phyloP scores from a whole-genome alignment of 2,797 vertebrate species.

The Brachyalestes nurse region DNA sequence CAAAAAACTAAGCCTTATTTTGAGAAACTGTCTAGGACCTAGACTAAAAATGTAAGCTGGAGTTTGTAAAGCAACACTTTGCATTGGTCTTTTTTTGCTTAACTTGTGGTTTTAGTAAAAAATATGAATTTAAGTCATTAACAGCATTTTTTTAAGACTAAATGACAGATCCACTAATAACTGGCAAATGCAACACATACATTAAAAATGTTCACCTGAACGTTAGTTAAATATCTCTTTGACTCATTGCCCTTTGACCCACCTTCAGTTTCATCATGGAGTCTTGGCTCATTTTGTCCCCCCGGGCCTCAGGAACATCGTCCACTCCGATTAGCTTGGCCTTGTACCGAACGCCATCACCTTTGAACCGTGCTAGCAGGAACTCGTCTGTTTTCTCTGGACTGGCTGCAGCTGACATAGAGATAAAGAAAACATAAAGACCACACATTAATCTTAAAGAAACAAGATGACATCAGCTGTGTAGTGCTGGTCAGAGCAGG shows the following conservation, averaged over 20 bases:
- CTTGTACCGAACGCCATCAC: slow-evolving; percentile 80
- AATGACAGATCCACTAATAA: not conserved
- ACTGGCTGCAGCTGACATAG: slow-evolving; percentile 63
- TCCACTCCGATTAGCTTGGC: slow-evolving; percentile 83
- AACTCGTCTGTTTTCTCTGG: slow-evolving; percentile 87
- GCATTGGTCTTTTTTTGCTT: too few relatives aligned
- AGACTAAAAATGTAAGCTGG: not conserved
- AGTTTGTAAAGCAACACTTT: too few relatives aligned
- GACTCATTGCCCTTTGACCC: slow-evolving; percentile 11
- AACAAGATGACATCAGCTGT: not conserved
- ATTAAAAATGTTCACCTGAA: not conserved
- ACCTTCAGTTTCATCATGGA: slow-evolving; percentile 86
- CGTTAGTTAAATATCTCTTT: not conserved
- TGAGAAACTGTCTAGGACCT: not conserved
- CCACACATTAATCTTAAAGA: slow-evolving; percentile 5
- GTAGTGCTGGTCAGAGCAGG: not conserved
- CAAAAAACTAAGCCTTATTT: too few relatives aligned
- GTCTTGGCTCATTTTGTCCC: slow-evolving; percentile 81
- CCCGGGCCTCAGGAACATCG: slow-evolving; percentile 64
- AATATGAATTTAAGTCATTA: too few relatives aligned
- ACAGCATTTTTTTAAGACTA: too few relatives aligned
- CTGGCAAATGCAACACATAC: too few relatives aligned
- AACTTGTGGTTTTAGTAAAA: too few relatives aligned
- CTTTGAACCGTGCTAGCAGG: slow-evolving; percentile 79
- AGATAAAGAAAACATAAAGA: slow-evolving; percentile 23